Base-by-base conservation (phyloP, 2,113 vertebrate species). In the Periophthalmus modestus region DNA sequence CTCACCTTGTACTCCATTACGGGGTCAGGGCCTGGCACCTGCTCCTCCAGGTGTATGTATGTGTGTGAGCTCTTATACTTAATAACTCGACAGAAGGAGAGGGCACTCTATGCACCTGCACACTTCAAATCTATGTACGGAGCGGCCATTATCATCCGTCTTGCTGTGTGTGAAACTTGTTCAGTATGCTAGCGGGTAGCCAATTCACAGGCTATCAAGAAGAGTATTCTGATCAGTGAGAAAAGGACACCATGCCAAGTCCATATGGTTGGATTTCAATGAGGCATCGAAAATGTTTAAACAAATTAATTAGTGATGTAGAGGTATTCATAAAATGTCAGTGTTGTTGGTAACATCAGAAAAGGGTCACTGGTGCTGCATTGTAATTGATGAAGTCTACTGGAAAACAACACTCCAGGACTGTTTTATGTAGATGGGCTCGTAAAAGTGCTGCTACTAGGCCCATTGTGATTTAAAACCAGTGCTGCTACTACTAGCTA, bases 41-140 rank as follows among this genome's bases (percentile, higher is more conserved):
- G 91, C 84, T 89, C 81, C 59, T 82, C 84, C 90, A 92, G 87
- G 89, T 92, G 91, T 88, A 83, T 69, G 76, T 72, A 77, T 88
- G 79, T 88, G 80, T 81, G 80, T 82, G 82, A 59, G 68, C 80
- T 86, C 82, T 87, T 87, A 84, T 81, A 76, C 75, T 52, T 89
- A 90, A 92, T 89, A 88, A 88, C 82, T 85, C 87, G 86, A 79
- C 86, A 87, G 79, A 82, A 81, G 79, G 75, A 80, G 82, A 84
- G 80, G 84, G 78, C 82, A 69, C 55, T 75, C 62, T 82, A 83
- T 80, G 80, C 85, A 88, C 83, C 87, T 89, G 80, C 77, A 71
- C 63, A 74, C 59, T 78, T 88, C 71, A 80, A 74, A 80, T 72
- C 28, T 70, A 65, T 9, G 77, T 74, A 81, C 79, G 79, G 72